These are phyloP conservation scores for Synanthedon formicaeformis DNA, from an alignment of 2,888 invertebrate genomes.

Conservation along the genomic window DNA sequence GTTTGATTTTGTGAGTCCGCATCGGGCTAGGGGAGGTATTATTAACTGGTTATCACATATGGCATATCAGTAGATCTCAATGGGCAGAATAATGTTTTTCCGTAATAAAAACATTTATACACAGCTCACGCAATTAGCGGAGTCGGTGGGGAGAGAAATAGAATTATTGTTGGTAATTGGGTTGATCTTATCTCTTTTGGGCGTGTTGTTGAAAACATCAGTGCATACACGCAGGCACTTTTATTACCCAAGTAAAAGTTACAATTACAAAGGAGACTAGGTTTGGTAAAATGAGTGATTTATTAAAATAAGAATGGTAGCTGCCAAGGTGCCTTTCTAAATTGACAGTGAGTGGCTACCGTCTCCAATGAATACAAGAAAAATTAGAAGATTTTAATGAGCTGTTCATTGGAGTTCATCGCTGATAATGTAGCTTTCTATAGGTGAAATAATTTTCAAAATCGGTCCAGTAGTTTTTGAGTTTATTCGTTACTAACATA, in stretches of 20 bases:
- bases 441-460: too few species aligned
- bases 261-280: not conserved
- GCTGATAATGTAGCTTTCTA: too few species aligned
- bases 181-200: slow-evolving; percentile 31
- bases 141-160: slow-evolving; percentile 17
- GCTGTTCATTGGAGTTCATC: too few species aligned
- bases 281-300: too few species aligned
- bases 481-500: too few species aligned
- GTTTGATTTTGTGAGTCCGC: not conserved
- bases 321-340: too few species aligned
- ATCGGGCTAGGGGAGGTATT: slow-evolving; percentile 7
- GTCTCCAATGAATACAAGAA: too few species aligned
- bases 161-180: slow-evolving; percentile 41
- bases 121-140: slow-evolving; percentile 26
- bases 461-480: too few species aligned
- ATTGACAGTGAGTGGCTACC: too few species aligned
- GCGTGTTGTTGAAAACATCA: slow-evolving; percentile 14
- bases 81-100: slow-evolving; percentile 18
- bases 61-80: slow-evolving; percentile 1
- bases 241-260: not conserved
- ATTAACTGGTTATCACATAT: slow-evolving; percentile 8
- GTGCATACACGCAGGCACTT: not conserved
- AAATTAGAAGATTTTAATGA: too few species aligned
- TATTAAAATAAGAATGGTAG: too few species aligned
- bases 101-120: slow-evolving; percentile 24